Evolutionary conservation across 1,140 invertebrate genomes (phyloP), one percentile per base, ranked within the genome.

Genomic region (Campoletis sonorensis): DNA sequence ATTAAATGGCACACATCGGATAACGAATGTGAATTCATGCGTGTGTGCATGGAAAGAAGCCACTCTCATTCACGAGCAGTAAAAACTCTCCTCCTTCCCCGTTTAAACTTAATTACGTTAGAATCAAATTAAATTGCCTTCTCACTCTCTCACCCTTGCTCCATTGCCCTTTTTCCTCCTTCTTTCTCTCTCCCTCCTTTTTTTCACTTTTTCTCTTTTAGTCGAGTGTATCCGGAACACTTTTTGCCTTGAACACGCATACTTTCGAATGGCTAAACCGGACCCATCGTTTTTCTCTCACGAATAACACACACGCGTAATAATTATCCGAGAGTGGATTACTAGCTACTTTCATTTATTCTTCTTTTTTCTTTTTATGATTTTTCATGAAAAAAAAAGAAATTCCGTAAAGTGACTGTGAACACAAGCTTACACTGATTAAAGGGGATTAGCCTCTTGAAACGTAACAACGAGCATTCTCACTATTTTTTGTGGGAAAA

Each of bases 51-150:
- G 15, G 33, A 70, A 70, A 77, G 64, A 71, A 82, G 76, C 40
- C 40, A 79, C 77, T 40, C 73, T 67, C 51, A 70, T 45, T 45
- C 40, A 78, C 26, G 23, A 15, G 23, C 21, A 72, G 30, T 33
- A 33, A 71, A 37, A 54, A 68, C 58, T 64, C 67, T 72, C 15
- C 51, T 21, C 8, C 26, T 58, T 49, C 70, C 64, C 64, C 79
- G 49, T 81, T 72, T 79, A 79, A 81, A 81, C 79, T 61, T 83
- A 83, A 83, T 83, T 68, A 81, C 75, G 51, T 83, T 83, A 80
- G 64, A 79, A 77, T 79, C 79, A 81, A 83, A 83, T 83, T 80
- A 80, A 80, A 83, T 83, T 83, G 79, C 67, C 78, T 68, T 70
- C 81, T 45, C 72, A 13, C 40, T 45, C 40, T 13, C 8, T 45